A percentile compares a stretch with the other conserved stretches of the same genome.
Evolutionary conservation across 2,888 invertebrate species (phyloP).

Genomic region (Scaptomyza tumidula): DNA sequence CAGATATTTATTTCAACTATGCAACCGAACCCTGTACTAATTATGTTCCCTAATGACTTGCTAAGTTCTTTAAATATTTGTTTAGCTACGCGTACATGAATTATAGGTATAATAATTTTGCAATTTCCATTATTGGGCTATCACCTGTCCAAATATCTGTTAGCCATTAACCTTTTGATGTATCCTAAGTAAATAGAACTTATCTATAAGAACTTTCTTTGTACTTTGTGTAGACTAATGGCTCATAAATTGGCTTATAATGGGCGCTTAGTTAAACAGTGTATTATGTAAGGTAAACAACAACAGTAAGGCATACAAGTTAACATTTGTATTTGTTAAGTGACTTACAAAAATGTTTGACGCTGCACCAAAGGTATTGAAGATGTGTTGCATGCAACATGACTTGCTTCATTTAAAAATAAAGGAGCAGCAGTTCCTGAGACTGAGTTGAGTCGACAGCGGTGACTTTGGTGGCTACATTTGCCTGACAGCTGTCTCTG

Average conservation of each 20-base stretch:
- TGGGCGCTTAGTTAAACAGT: conserved; percentile 43
- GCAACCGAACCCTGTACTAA: neutral
- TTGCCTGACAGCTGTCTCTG: conserved; percentile 46
- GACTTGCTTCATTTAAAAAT: conserved; percentile 37
- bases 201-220: conserved; percentile 7
- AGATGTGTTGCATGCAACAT: conserved; percentile 31
- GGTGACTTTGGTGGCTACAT: conserved; percentile 30
- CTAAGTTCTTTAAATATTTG: conserved; percentile 15
- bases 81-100: conserved; percentile 10
- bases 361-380: conserved; percentile 21
- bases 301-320: conserved; percentile 6
- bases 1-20: neutral
- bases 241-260: conserved; percentile 63
- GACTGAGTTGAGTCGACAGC: conserved; percentile 15
- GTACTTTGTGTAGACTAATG: neutral
- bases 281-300: conserved; percentile 19
- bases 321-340: conserved; percentile 1
- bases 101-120: conserved; percentile 20
- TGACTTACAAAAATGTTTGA: neutral
- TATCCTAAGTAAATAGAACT: conserved; percentile 45
- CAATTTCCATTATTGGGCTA: conserved; percentile 27
- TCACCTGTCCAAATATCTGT: conserved; percentile 21
- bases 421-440: conserved; percentile 33
- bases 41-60: conserved; percentile 17
- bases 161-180: conserved; percentile 1